Evolutionary conservation across 2,797 vertebrate species (phyloP).

Genomic region (Diplodus puntazzo): DNA sequence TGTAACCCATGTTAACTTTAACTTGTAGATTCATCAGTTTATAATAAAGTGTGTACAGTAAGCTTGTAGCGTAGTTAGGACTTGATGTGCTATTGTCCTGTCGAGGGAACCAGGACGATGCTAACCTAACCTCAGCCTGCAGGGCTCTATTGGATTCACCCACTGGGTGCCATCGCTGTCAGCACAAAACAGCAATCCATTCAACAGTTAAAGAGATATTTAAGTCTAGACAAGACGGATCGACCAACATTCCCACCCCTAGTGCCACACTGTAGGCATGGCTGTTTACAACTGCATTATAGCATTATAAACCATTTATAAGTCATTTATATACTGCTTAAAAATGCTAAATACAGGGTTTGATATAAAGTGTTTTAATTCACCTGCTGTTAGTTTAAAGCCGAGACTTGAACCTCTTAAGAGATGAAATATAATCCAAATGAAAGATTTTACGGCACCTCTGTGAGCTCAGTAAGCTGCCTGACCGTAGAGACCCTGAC

Average conservation of each 20-base stretch:
- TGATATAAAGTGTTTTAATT: constrained; percentile 21
- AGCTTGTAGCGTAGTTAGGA: no score
- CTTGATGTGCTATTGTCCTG: no score
- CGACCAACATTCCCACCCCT: not conserved
- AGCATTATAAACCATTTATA: constrained; percentile 2
- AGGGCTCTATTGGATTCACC: not conserved
- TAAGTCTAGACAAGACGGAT: not conserved
- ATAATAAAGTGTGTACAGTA: no score
- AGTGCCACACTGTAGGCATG: not conserved
- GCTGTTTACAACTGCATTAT: not conserved
- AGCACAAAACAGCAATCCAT: not conserved
- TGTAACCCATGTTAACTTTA: no score
- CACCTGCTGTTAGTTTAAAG: constrained; percentile 39
- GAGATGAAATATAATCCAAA: constrained; percentile 44
- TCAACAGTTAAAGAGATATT: not conserved
- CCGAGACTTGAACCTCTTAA: constrained; percentile 17
- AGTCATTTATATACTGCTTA: not conserved
- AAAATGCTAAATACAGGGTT: not conserved
- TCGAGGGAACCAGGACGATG: no score
- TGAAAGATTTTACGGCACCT: constrained; percentile 49
- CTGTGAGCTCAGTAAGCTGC: constrained; percentile 25
- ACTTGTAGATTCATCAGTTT: no score
- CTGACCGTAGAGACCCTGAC: constrained; percentile 22
- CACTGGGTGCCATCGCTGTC: not conserved
- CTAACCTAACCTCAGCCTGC: no score